Conservation (phyloP, 2,113 vertebrate species). For the Podarcis raffonei region DNA sequence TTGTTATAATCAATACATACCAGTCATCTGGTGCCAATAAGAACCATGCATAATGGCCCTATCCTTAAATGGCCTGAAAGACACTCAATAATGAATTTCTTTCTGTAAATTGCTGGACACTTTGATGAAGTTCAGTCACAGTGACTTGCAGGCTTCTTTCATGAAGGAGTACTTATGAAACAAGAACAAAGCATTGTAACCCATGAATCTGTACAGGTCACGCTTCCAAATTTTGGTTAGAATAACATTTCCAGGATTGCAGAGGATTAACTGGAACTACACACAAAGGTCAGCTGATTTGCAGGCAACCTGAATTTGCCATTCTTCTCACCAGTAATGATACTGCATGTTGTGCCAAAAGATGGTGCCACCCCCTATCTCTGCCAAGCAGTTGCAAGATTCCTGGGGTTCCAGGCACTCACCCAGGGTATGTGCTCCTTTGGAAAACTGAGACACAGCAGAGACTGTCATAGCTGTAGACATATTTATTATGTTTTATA, state of each 20-base stretch:
- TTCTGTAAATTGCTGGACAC: slow-evolving; percentile 55
- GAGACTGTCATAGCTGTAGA: too few species aligned
- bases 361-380: too few species aligned
- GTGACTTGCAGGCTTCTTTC: slow-evolving; percentile 52
- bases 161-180: slow-evolving; percentile 65
- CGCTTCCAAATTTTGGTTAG: slow-evolving; percentile 70
- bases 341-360: slow-evolving; percentile 30
- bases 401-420: too few species aligned
- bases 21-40: slow-evolving; percentile 54
- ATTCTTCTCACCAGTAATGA: slow-evolving; percentile 74
- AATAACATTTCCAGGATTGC: slow-evolving; percentile 75
- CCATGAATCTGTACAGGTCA: slow-evolving; percentile 69
- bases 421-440: too few species aligned
- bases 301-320: slow-evolving; percentile 53
- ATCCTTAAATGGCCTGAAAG: slow-evolving; percentile 52
- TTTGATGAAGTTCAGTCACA: slow-evolving; percentile 62
- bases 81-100: slow-evolving; percentile 53
- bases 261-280: slow-evolving; percentile 73
- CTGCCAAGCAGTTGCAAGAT: too few species aligned
- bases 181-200: slow-evolving; percentile 64
- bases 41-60: slow-evolving; percentile 52
- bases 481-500: too few species aligned
- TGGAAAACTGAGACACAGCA: too few species aligned
- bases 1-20: slow-evolving; percentile 33
- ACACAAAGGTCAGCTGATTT: slow-evolving; percentile 69